Evolutionary conservation across 1,140 invertebrate species (phyloP), one percentile per base, ranked within the genome.

Genomic region (Neodiprion virginianus): DNA sequence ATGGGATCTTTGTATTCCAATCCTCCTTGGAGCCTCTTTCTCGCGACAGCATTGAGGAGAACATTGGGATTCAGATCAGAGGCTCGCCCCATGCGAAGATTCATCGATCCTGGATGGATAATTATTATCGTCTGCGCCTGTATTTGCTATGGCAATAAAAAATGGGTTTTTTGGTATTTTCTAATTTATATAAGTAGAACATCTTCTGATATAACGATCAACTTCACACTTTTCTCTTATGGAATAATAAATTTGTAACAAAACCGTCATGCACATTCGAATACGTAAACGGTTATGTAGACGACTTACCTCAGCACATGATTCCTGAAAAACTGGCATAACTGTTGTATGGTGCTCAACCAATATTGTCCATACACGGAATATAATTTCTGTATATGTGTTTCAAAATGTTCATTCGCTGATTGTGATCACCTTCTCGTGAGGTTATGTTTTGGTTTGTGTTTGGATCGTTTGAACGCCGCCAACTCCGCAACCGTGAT

Each of bases 51-150:
- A 88, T 99, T 96, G 12, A 98, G 89, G 67, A 97, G 89, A 12
- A 93, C 95, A 65, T 94, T 89, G 48, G 97, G 97, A 85, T 95
- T 93, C 2, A 96, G 88, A 87, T 98, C 97, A 0, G 95, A 96
- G 8, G 97, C 96, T 83, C 95, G 88, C 3, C 97, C 97, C 81
- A 99, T 96, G 69, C 96, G 88, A 14, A 99, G 89, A 84, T 97
- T 94, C 69, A 95, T 91, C 0, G 97, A 98, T 9, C 97, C 97
- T 71, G 97, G 97, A 86, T 99, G 97, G 69, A 99, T 97, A n/a
- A 98, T 93, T 66, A 99, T 94, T 48, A 97, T 94, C 48, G 93
- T 93, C 79, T 95, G 93, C 1, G 94, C 91, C 79, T 94, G 93
- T 77, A 93, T 91, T 86, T 92, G 91, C 87, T 93, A 84, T 76